Percentiles rank a stretch among this genome's conserved stretches.
Conservation (phyloP, 92 coral and sea anemone species). For the Porites cylindrica region DNA sequence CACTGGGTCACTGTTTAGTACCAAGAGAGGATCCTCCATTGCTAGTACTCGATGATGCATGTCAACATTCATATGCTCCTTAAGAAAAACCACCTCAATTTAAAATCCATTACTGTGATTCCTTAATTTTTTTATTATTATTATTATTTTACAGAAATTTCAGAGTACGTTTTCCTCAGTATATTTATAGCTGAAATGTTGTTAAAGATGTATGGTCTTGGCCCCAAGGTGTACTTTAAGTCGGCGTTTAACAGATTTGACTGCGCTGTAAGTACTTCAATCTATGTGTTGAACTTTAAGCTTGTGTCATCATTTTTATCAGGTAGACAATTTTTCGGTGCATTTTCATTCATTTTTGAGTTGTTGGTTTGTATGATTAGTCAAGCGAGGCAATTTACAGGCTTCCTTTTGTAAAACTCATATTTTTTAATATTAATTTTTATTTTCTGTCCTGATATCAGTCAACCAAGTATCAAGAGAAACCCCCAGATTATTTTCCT, state of each 20-base stretch:
- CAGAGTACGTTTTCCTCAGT: slow-evolving; percentile 90
- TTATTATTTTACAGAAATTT: slow-evolving; percentile 61
- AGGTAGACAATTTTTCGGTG: neutral
- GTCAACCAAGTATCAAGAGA: too few species aligned
- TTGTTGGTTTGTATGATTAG: too few species aligned
- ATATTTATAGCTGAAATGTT: slow-evolving; percentile 96
- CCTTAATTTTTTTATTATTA: neutral
- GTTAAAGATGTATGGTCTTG: slow-evolving; percentile 93
- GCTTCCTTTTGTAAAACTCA: too few species aligned
- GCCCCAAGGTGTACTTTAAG: slow-evolving; percentile 77
- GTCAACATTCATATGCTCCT: neutral
- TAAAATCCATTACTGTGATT: too few species aligned
- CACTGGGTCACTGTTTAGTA: too few species aligned
- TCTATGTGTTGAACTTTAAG: neutral
- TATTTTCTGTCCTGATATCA: too few species aligned
- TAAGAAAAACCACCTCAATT: neutral
- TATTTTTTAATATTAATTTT: too few species aligned
- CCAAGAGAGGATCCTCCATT: too few species aligned
- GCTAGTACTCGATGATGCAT: too few species aligned
- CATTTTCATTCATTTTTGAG: too few species aligned
- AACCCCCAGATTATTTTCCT: too few species aligned
- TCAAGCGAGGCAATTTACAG: too few species aligned
- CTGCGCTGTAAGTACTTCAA: slow-evolving; percentile 79
- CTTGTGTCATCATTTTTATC: neutral
- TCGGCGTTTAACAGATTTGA: slow-evolving; percentile 97